These are phyloP conservation scores for Actenoides hombroni DNA, from an alignment of 2,113 vertebrate genomes.

Conservation along the genomic window DNA sequence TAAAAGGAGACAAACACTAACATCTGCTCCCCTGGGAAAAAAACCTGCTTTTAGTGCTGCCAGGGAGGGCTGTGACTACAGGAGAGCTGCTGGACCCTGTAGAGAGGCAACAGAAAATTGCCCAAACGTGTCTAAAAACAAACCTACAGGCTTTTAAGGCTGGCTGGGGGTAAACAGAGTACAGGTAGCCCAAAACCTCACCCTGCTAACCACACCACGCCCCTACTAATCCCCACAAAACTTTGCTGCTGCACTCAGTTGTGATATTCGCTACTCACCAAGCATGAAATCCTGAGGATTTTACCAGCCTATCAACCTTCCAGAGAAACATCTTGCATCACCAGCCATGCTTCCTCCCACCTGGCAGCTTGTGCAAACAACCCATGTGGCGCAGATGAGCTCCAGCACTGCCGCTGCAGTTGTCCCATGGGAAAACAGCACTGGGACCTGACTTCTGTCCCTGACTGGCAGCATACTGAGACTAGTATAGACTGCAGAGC, in stretches of 20 bases:
- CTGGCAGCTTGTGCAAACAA: neutral
- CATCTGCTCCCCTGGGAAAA: neutral
- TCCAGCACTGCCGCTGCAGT: neutral
- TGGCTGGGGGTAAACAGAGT: neutral
- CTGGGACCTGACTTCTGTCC: rapidly evolving
- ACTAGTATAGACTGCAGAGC: neutral
- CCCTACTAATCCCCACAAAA: rapidly evolving
- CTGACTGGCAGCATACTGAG: rapidly evolving
- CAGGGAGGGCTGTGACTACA: neutral
- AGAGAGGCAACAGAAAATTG: neutral
- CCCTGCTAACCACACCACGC: rapidly evolving
- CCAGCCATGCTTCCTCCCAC: neutral
- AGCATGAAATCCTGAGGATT: neutral
- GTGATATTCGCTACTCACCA: neutral
- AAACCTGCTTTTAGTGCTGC: neutral
- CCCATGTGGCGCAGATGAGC: neutral
- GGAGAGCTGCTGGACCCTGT: neutral
- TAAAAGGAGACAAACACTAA: neutral
- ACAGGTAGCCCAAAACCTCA: neutral
- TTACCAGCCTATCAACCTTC: neutral
- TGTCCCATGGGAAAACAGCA: rapidly evolving
- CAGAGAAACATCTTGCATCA: neutral
- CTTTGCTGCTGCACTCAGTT: rapidly evolving
- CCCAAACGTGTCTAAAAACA: neutral
- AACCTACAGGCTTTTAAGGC: neutral